Evolutionary conservation across 2,888 invertebrate genomes (phyloP), one percentile per base, ranked within the genome.

Genomic region (Mythimna loreyi): DNA sequence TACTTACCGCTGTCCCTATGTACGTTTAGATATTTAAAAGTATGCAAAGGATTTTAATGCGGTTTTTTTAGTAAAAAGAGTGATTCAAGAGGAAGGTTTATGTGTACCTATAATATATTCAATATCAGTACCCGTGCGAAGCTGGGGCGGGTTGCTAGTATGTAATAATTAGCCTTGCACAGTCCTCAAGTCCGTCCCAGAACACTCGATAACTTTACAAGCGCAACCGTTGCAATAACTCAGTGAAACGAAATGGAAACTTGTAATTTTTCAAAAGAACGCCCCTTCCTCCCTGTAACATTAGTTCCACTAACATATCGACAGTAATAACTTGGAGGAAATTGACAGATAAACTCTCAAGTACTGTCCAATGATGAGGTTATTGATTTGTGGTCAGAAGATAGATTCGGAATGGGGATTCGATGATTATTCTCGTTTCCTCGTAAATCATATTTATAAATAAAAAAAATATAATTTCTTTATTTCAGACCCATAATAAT

Each of bases 301-400:
- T 78, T 74, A 75, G 81, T 75, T 57, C 63, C 30, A 40, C 74
- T 82, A 84, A 86, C 69, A 70, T 81, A 87, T 86, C 60, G 80
- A 56, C 30, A 55, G 75, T 68, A 74, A 84, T 86, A 74, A 53
- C 66, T 76, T 47, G 33, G 19, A 62, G 55, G 79, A 72, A 78
- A 78, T 78, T 72, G 79, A 36, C 33, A 21, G 28, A 55, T 81
- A 78, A 82, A 78, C 61, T n/a, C 28, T 62, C 30, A 61, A 78
- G 49, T 58, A 28, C 58, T 61, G 21, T 33, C 9, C 25, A 25
- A 23, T 78, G 55, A 70, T 81, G 71, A 28, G 58, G 50, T 67
- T 62, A 78, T 78, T 58, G 78, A 82, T 72, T 72, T 72, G 64
- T 43, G 23, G 30, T 49, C 16, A 16, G 0, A 36, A 43, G 55